Conservation (phyloP, 2,888 invertebrate species). For the Helleia helle region DNA sequence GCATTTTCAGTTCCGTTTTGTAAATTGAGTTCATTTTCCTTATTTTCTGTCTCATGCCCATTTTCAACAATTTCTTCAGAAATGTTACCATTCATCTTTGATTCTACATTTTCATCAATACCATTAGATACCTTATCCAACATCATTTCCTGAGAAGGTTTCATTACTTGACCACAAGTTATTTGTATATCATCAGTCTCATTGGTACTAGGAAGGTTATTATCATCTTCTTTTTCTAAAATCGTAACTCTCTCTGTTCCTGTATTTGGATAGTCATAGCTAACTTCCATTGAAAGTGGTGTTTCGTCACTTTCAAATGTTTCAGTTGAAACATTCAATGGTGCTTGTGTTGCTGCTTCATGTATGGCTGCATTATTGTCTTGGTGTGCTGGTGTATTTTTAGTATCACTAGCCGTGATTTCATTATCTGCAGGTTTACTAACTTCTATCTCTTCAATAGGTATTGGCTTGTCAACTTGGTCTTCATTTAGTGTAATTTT, state of each 20-base stretch:
- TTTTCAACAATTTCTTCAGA: conserved; percentile 25
- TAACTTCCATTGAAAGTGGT: conserved; percentile 43
- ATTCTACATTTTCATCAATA: conserved; percentile 19
- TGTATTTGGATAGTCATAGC: conserved; percentile 40
- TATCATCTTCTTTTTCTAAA: conserved; percentile 47
- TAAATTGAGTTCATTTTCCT: conserved; percentile 4
- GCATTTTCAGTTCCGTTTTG: conserved; percentile 22
- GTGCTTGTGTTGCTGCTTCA: conserved; percentile 43
- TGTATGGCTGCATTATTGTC: conserved; percentile 21
- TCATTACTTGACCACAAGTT: conserved; percentile 48
- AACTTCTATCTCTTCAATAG: no score
- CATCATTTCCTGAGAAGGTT: conserved; percentile 39
- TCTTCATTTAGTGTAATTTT: conserved; percentile 16
- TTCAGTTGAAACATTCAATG: conserved; percentile 31
- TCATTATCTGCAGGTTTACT: conserved; percentile 7
- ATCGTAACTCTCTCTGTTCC: conserved; percentile 31
- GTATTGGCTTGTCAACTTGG: conserved; percentile 4
- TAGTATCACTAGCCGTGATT: conserved; percentile 1
- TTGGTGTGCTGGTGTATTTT: not conserved
- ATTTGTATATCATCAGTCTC: conserved; percentile 60
- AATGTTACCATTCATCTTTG: conserved; percentile 35
- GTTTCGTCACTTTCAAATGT: conserved; percentile 34
- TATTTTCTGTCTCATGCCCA: conserved; percentile 16
- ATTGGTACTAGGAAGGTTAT: conserved; percentile 50
- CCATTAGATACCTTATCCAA: conserved; percentile 23